Conservation (phyloP, 2,888 invertebrate genomes). For the Lasioglossum figueresi region DNA sequence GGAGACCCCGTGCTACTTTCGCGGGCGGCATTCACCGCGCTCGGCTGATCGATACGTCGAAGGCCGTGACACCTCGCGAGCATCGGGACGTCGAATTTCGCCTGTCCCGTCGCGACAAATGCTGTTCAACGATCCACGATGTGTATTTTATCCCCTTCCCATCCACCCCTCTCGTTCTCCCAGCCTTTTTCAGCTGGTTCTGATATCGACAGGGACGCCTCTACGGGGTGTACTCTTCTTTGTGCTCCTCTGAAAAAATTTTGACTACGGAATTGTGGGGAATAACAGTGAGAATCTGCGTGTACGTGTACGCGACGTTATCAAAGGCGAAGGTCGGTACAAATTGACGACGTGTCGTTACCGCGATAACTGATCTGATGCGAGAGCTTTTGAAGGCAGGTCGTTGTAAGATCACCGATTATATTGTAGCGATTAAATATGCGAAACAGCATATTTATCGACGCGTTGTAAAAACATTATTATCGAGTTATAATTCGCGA, state of each 20-base stretch:
- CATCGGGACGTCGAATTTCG: constrained; percentile 5
- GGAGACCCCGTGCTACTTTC: constrained; percentile 58
- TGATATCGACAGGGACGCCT: background rate
- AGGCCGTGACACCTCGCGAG: constrained; percentile 64
- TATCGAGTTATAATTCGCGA: background rate
- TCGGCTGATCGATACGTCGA: constrained; percentile 61
- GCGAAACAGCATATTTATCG: background rate
- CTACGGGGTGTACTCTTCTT: background rate
- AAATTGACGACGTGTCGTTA: too few species aligned
- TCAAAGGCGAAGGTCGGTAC: too few species aligned
- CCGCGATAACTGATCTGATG: too few species aligned
- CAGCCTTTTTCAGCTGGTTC: background rate
- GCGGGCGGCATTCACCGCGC: constrained; percentile 28
- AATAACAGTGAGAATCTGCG: too few species aligned
- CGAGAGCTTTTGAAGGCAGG: too few species aligned
- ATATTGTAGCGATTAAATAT: too few species aligned
- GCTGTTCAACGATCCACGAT: constrained; percentile 4
- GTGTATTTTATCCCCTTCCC: background rate
- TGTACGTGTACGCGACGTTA: too few species aligned
- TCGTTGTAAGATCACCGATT: too few species aligned
- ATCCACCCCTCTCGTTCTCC: background rate
- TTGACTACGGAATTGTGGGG: too few species aligned
- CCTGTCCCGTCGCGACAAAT: background rate
- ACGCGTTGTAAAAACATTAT: background rate
- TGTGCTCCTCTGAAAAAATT: background rate